These are phyloP conservation scores for Esox lucius DNA, from an alignment of 2,797 vertebrate species.

Conservation along the genomic window DNA sequence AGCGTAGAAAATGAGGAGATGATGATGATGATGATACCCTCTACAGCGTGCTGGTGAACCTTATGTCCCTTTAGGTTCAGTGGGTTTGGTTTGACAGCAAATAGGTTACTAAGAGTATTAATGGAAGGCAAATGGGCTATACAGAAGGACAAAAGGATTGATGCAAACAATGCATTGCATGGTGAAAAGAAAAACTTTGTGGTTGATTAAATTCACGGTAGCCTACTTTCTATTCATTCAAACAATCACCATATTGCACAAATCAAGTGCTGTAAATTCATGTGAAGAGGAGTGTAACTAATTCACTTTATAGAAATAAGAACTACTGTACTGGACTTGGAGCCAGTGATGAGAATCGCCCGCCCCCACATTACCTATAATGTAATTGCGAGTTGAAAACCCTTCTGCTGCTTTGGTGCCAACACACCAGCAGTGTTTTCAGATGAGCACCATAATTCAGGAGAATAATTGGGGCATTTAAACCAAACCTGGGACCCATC, in stretches of 20 bases:
- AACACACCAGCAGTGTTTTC: constrained; percentile 51
- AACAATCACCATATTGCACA: neutral
- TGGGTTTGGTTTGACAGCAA: neutral
- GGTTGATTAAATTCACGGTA: neutral
- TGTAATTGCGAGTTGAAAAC: constrained; percentile 7
- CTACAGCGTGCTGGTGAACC: constrained; percentile 38
- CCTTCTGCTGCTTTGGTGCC: constrained; percentile 48
- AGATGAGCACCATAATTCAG: constrained; percentile 72
- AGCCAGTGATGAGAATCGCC: neutral
- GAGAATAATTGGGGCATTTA: constrained; percentile 75
- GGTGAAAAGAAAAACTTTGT: too few species aligned
- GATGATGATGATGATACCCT: constrained; percentile 60
- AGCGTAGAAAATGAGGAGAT: constrained; percentile 59
- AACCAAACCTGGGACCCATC: constrained; percentile 69
- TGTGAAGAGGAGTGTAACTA: neutral
- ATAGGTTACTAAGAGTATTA: neutral
- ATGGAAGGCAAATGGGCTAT: neutral
- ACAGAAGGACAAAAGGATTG: too few species aligned
- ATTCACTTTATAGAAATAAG: neutral
- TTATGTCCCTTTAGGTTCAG: constrained; percentile 40
- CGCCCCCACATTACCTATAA: neutral
- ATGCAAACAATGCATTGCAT: too few species aligned
- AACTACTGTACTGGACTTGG: neutral
- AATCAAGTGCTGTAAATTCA: neutral
- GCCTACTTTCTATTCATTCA: neutral